Conservation (phyloP, 2,113 vertebrate genomes). For the Phyllostomus discolor region DNA sequence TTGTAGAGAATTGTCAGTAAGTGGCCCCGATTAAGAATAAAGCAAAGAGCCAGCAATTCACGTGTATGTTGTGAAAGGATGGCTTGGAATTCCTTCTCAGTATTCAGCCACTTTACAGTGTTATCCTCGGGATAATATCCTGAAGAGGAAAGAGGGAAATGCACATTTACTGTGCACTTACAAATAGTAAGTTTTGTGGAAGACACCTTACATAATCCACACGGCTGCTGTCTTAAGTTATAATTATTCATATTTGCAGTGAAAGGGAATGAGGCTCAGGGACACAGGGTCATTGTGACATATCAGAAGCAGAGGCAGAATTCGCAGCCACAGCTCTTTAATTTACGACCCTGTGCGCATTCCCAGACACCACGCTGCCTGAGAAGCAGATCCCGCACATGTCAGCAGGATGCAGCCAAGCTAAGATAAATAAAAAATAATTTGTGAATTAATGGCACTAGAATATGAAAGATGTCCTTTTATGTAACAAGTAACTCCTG, state of each 20-base stretch:
- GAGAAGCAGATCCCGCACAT: neutral
- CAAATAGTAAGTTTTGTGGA: neutral
- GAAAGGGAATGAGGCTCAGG: neutral
- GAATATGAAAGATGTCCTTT: neutral
- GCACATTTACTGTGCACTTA: neutral
- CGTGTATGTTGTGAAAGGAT: neutral
- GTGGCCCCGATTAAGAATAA: neutral
- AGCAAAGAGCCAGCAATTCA: neutral
- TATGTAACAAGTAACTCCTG: neutral
- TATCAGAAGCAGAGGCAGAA: neutral
- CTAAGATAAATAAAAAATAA: neutral
- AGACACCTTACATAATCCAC: neutral
- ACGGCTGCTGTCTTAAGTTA: neutral
- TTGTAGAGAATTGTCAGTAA: conserved; percentile 33
- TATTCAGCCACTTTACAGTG: neutral
- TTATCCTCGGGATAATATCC: neutral
- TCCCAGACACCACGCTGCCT: too few relatives aligned
- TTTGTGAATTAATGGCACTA: neutral
- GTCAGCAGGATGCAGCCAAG: neutral
- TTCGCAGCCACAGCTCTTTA: neutral
- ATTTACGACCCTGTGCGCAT: neutral
- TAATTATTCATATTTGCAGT: neutral
- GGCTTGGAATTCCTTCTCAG: neutral
- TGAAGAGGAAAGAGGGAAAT: neutral
- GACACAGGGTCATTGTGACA: neutral